Percentiles rank a stretch among this genome's conserved stretches.
Conservation (phyloP, 2,888 invertebrate genomes). For the Furcula furcula region DNA sequence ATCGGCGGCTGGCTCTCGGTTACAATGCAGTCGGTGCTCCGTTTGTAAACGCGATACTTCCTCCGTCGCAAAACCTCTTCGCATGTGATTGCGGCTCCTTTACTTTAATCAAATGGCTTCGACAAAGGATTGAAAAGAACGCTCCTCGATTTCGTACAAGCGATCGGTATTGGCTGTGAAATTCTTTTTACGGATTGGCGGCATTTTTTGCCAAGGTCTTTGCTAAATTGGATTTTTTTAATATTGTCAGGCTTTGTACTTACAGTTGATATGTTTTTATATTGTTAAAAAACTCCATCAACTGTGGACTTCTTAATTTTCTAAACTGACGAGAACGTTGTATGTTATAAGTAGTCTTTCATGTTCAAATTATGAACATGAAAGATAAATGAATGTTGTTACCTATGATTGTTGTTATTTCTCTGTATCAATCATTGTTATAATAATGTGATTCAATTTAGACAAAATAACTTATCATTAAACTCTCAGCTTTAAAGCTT, state of each 20-base stretch:
- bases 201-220: constrained; percentile 56
- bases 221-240: constrained; percentile 39
- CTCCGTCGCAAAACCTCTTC: constrained; percentile 65
- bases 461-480: constrained; percentile 9
- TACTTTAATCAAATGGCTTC: constrained; percentile 78
- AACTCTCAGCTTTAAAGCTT: constrained; percentile 22
- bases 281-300: constrained; percentile 11
- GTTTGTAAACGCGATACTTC: constrained; percentile 81
- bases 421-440: constrained; percentile 4
- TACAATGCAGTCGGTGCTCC: constrained; percentile 74
- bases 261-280: constrained; percentile 22
- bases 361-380: neutral
- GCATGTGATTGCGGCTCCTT: constrained; percentile 76
- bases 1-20: constrained; percentile 27
- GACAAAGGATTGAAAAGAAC: constrained; percentile 79
- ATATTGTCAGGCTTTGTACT: constrained; percentile 32
- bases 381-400: neutral
- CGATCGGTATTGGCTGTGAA: constrained; percentile 71
- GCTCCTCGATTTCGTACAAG: constrained; percentile 69
- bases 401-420: neutral
- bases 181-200: constrained; percentile 62
- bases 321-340: neutral
- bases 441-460: constrained; percentile 10
- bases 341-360: neutral
- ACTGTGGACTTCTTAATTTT: constrained; percentile 6